phyloP scores from a whole-genome alignment of 2,797 vertebrate species.

The Numenius phaeopus region DNA sequence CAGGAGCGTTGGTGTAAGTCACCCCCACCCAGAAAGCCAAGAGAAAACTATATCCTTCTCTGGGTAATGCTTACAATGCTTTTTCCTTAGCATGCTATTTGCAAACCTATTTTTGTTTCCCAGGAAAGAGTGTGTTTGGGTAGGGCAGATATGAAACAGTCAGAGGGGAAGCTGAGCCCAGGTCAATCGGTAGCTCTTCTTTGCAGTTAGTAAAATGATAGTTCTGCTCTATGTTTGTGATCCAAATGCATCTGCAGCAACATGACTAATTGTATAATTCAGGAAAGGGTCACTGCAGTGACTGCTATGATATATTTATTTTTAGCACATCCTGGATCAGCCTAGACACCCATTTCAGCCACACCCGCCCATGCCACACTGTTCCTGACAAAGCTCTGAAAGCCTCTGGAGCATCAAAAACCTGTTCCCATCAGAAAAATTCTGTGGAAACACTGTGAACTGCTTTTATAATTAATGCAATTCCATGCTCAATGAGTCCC shows the following conservation, averaged over 20 bases:
- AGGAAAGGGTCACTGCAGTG: slow-evolving; percentile 50
- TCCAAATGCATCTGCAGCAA: neutral
- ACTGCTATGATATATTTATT: slow-evolving; percentile 41
- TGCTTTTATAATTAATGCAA: slow-evolving; percentile 2
- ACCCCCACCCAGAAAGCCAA: neutral
- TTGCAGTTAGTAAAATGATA: neutral
- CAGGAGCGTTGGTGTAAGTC: neutral
- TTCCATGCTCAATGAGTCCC: neutral
- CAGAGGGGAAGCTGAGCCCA: neutral
- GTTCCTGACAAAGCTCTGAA: slow-evolving; percentile 22
- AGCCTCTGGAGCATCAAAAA: slow-evolving; percentile 32
- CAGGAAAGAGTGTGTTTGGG: neutral
- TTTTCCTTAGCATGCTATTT: neutral
- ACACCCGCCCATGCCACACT: neutral
- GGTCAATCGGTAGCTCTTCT: neutral
- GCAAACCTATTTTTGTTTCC: slow-evolving; percentile 33
- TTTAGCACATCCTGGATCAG: slow-evolving; percentile 57
- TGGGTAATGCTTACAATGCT: neutral
- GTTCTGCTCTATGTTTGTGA: neutral
- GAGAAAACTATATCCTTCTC: neutral
- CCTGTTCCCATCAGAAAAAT: neutral
- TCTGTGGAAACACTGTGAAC: neutral
- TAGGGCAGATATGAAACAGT: neutral
- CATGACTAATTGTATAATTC: slow-evolving; percentile 19
- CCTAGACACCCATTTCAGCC: slow-evolving; percentile 13